Base-by-base conservation (phyloP, 2,888 invertebrate species). In the Drosophila bunnanda region DNA sequence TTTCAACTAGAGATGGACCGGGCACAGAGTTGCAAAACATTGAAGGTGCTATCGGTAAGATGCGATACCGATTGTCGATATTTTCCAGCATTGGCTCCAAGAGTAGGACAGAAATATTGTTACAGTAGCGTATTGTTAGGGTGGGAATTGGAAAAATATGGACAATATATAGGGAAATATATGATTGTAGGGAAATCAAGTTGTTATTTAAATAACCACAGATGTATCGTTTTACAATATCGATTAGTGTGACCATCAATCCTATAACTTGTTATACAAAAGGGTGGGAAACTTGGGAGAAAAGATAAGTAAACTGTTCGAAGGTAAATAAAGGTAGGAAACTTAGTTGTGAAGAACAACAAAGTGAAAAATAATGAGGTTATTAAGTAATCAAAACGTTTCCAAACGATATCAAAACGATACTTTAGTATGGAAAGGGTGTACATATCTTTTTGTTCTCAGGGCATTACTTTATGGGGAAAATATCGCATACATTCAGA, bases 1-100 rank as follows among this genome's bases (percentile, higher is more conserved):
- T 86, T 46, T 46, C 3, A 12, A 4, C 28, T 46, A 17, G 46
- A n/a, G 46, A 46, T 46, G 46, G 28, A 28, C 12, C n/a, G 25
- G 7, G 28, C 46, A 17, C 46, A 17, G 46, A 46, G 46, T 28
- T 30, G 46, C 46, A 46, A 46, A 44, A 10, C 28, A 28, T 28
- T 10, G 28, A 28, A 2, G n/a, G n/a, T 12, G 10, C 28, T 46
- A 46, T 46, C 46, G 46, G 7, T 25, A 28, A 25, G 3, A 28
- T 12, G 12, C 12, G 3, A n/a, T 12, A 28, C 28, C 46, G 46
- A n/a, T 28, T 6, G 6, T 5, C 25, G 2, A 5, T n/a, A n/a
- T 2, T 28, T 28, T n/a, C 1, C n/a, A 10, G 3, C n/a, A n/a
- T 28, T 6, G 4, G 0, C 2, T n/a, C 10, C n/a, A 2, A 10